Percentiles rank a stretch among this genome's conserved stretches.
Conservation (phyloP, 2,888 invertebrate genomes). For the Rhogogaster chlorosoma region DNA sequence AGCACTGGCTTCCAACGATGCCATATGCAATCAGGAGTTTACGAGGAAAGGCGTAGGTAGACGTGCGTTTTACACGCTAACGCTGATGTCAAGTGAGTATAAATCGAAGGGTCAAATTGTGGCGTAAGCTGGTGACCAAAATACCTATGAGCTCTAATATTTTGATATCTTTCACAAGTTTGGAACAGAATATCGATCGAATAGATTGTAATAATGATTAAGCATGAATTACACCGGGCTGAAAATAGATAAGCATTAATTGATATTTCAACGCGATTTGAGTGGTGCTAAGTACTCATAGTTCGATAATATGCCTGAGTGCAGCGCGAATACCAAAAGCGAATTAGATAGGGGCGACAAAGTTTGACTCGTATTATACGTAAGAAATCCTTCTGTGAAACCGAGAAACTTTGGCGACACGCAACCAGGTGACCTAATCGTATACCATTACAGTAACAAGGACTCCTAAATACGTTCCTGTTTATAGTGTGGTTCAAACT, state of each 20-base stretch:
- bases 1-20: background rate
- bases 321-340: background rate
- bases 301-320: background rate
- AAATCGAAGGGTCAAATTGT: slow-evolving; percentile 5
- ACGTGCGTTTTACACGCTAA: background rate
- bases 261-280: background rate
- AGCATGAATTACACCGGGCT: background rate
- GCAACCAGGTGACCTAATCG: slow-evolving; percentile 11
- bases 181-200: slow-evolving; percentile 20
- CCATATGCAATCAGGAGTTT: background rate
- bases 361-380: background rate
- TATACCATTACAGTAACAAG: slow-evolving; percentile 12
- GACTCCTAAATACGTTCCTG: background rate
- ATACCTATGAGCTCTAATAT: background rate
- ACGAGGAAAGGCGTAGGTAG: background rate
- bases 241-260: background rate
- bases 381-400: slow-evolving; percentile 6
- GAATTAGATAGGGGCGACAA: background rate
- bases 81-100: background rate
- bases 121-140: background rate
- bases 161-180: background rate
- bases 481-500: background rate
- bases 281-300: background rate
- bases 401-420: background rate
- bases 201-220: background rate